Percentiles rank a stretch among this genome's conserved stretches.
phyloP scores from a whole-genome alignment of 2,113 vertebrate species.

The Melanerpes aurifrons region DNA sequence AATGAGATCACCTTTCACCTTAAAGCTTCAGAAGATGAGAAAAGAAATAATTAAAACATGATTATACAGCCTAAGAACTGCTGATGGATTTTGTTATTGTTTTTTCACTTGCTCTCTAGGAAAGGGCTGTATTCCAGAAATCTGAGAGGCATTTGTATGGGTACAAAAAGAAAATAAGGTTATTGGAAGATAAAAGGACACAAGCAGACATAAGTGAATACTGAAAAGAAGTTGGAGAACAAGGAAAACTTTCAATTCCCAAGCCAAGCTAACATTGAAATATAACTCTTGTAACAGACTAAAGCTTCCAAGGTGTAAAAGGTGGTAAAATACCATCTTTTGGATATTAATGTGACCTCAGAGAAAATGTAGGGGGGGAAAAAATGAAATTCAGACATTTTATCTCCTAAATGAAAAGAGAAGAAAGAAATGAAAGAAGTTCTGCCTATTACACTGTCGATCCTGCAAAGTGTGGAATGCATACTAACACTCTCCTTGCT shows the following conservation, averaged over 20 bases:
- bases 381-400: neutral
- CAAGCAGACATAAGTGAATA: neutral
- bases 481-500: constrained; percentile 3
- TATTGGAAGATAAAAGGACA: neutral
- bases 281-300: neutral
- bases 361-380: neutral
- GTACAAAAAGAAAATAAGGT: neutral
- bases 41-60: constrained; percentile 22
- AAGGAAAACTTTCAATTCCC: neutral
- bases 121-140: neutral
- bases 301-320: neutral
- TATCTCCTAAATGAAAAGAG: constrained; percentile 11
- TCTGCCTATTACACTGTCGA: constrained; percentile 7
- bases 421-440: neutral
- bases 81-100: neutral
- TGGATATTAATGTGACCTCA: constrained; percentile 18
- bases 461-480: constrained; percentile 12
- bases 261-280: neutral
- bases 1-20: neutral
- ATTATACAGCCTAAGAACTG: neutral
- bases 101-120: neutral
- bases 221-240: constrained; percentile 11
- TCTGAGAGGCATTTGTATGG: neutral
- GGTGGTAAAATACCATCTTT: constrained; percentile 1
- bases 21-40: neutral